Percentiles rank a stretch among this genome's conserved stretches.
Evolutionary conservation across 2,797 vertebrate genomes (phyloP).

Genomic region (Phaenicophaeus curvirostris): DNA sequence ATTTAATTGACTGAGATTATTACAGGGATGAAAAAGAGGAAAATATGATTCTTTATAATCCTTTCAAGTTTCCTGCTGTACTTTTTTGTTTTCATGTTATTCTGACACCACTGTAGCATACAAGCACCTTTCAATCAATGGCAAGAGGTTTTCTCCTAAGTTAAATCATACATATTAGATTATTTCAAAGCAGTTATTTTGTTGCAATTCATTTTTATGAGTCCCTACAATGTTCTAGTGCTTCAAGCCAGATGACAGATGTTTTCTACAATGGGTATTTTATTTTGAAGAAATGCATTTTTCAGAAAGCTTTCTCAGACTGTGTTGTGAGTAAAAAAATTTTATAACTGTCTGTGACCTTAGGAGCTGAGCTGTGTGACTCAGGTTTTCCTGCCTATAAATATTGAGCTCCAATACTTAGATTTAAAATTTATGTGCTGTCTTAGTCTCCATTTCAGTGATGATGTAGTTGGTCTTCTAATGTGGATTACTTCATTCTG

Average conservation of each 20-base stretch:
- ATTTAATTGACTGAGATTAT: not conserved
- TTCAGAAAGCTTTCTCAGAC: conserved; percentile 17
- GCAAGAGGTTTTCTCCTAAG: not conserved
- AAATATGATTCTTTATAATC: not conserved
- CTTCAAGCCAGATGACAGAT: conserved; percentile 25
- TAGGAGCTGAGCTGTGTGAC: not conserved
- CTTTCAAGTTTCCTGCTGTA: not conserved
- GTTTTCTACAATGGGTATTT: conserved; percentile 18
- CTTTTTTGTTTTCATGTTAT: not conserved
- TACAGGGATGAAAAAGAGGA: not conserved
- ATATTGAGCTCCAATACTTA: not conserved
- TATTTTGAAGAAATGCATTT: conserved; percentile 23
- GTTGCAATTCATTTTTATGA: conserved; percentile 33
- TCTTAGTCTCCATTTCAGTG: not conserved
- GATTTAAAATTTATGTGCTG: not conserved
- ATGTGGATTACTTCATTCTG: fast-evolving
- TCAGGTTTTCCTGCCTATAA: not conserved
- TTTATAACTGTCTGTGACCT: not conserved
- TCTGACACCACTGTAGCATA: not conserved
- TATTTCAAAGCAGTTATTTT: conserved; percentile 47
- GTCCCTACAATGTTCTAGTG: not conserved
- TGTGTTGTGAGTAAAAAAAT: not conserved
- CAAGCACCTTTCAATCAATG: conserved; percentile 14
- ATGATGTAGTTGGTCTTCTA: not conserved
- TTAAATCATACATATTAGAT: conserved; percentile 18